phyloP scores from a whole-genome alignment of 2,113 vertebrate genomes.

The Choloepus hoffmanni region DNA sequence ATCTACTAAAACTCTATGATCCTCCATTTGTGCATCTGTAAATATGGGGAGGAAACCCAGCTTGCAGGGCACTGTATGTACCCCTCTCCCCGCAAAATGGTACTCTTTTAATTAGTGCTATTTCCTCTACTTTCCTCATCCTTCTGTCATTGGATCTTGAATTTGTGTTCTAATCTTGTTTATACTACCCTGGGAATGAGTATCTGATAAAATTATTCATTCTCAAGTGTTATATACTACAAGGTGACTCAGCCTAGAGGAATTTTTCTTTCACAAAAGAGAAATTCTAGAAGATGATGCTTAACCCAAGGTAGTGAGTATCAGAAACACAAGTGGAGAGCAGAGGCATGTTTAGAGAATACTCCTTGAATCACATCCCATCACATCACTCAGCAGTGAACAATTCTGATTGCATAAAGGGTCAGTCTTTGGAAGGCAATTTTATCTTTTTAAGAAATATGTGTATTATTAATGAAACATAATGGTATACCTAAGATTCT shows the following conservation, averaged over 20 bases:
- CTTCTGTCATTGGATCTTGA: neutral
- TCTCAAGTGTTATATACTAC: neutral
- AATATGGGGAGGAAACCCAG: neutral
- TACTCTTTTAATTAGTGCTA: neutral
- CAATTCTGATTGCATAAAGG: neutral
- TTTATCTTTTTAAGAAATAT: conserved; percentile 64
- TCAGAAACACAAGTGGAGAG: neutral
- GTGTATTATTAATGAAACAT: conserved; percentile 37
- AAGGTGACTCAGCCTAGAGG: neutral
- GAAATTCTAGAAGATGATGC: neutral
- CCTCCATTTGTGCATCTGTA: neutral
- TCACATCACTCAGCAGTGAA: neutral
- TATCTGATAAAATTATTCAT: neutral
- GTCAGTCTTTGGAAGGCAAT: conserved; percentile 45
- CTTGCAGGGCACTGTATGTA: too few relatives aligned
- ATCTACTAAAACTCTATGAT: neutral
- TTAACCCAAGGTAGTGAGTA: neutral
- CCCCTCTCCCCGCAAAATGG: too few relatives aligned
- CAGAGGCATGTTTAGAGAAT: neutral
- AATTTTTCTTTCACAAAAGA: conserved; percentile 29
- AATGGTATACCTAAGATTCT: neutral
- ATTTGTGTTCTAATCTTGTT: neutral
- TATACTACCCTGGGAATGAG: neutral
- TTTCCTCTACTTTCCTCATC: neutral
- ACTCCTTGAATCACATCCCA: neutral